Evolutionary conservation across 2,113 vertebrate genomes (phyloP), one percentile per base, ranked within the genome.

Genomic region (Setophaga coronata): DNA sequence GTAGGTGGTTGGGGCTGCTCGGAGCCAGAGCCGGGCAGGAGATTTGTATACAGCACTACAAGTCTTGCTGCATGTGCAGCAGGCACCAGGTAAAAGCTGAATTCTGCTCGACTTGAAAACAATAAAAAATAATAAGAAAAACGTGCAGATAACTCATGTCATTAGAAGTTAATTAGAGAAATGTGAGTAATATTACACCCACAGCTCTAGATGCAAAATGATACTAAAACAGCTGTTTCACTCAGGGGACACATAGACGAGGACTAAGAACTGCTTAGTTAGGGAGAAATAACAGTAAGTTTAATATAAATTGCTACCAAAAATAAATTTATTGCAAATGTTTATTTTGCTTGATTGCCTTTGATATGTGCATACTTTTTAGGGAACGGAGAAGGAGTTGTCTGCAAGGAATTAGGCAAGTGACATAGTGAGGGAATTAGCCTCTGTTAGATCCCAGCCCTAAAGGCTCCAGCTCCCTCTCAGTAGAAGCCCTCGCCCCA

Each of bases 111-210:
- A 70, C 67, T 95, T 96, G 29, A 64, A 90, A 93, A 88, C 77
- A 95, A 80, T 69, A 77, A 80, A 92, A 93, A 92, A 57, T 80
- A 90, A 83, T 70, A 64, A 45, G 79, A 66, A 96, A 92, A 92
- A 71, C 3, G 1, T 92, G 80, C 36, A 88, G 79, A 86, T 95
- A 87, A 78, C 42, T 89, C 1, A 10, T 93, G 88, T 90, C 88
- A 89, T 93, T 97, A 96, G 76, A 88, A 70, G 82, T 90, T 93
- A 93, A 95, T 95, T 96, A 87, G 92, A 86, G 95, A 96, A 96
- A 66, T 36, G 56, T 73, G 83, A 79, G 40, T 93, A 89, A 64
- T 89, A 77, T 60, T 91, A 71, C 38, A 93, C 85, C 56, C 85
- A 70, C 33, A 48, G 56, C 85, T 93, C 79, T 64, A 80, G 38